Evolutionary conservation across 2,797 vertebrate species (phyloP).

Genomic region (Malurus splendens): DNA sequence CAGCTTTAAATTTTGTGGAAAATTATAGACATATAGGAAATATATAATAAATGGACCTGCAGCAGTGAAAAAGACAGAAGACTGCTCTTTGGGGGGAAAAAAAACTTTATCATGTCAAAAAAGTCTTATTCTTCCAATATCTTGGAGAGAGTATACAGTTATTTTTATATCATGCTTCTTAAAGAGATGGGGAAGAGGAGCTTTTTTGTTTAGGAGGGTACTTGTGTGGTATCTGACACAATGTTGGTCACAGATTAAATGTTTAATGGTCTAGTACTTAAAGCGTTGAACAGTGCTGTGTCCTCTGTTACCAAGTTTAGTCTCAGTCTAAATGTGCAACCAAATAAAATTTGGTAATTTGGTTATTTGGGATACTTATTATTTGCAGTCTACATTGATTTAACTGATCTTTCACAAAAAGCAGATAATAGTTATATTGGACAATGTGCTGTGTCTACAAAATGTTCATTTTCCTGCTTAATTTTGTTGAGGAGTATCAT

Average conservation of each 20-base stretch:
- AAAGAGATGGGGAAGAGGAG: neutral
- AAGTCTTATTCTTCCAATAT: neutral
- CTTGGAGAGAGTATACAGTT: neutral
- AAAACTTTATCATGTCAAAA: neutral
- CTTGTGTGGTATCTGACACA: neutral
- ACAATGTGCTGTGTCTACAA: neutral
- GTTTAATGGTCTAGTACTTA: neutral
- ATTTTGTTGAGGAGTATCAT: neutral
- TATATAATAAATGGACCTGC: neutral
- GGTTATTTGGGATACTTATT: neutral
- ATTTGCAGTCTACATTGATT: neutral
- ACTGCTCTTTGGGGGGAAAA: neutral
- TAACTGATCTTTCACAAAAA: neutral
- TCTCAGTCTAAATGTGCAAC: neutral
- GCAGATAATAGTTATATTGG: neutral
- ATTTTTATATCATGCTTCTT: neutral
- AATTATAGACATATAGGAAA: neutral
- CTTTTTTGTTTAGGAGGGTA: neutral
- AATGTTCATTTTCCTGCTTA: neutral
- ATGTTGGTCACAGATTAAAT: neutral
- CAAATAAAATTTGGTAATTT: neutral
- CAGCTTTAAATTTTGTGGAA: neutral
- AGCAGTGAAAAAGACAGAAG: neutral
- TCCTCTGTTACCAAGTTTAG: neutral
- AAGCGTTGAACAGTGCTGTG: neutral